Evolutionary conservation across 2,113 vertebrate species (phyloP), one percentile per base, ranked within the genome.

Genomic region (Notiomystis cincta): DNA sequence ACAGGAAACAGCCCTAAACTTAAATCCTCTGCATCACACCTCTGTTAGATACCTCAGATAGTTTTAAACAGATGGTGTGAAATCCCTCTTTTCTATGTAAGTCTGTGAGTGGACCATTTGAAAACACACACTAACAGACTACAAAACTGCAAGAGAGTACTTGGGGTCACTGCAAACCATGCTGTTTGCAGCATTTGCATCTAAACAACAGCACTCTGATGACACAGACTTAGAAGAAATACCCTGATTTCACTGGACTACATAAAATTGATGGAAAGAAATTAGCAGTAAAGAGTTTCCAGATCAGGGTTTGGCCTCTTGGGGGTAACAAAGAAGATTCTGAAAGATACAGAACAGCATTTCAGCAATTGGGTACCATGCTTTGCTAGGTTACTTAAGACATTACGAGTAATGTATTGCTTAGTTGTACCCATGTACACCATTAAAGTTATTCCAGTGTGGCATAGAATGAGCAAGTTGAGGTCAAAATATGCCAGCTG

Each of bases 381-480:
- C 93, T 97, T 97, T 97, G 94, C 80, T 97, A 94, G 67, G 95
- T 97, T 96, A 96, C 96, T 97, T 90, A 94, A 97, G 96, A 96
- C 98, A 97, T 97, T 97, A 97, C 90, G 87, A 97, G 96, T 96
- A 98, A 98, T 91, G 92, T 60, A 95, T 97, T 97, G 96, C 97
- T 98, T 97, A 93, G 95, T 94, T 91, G 91, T 79, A 95, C 84
- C 87, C 96, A 33, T 82, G 79, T 84, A 97, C 77, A 75, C 92
- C 96, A 98, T 98, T 98, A 98, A 98, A 97, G 50, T 91, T 96
- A 97, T 95, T 96, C 83, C 96, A 97, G 96, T 98, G 96, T 97
- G 95, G 96, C 92, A 89, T 4, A 82, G 86, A 97, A 94, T 94
- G 95, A 97, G 96, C 92, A 96, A 97, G 90, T 35, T 97, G 96